Percentiles rank a stretch among this genome's conserved stretches.
Evolutionary conservation across 2,888 invertebrate genomes (phyloP).

Genomic region (Catonia carolina): DNA sequence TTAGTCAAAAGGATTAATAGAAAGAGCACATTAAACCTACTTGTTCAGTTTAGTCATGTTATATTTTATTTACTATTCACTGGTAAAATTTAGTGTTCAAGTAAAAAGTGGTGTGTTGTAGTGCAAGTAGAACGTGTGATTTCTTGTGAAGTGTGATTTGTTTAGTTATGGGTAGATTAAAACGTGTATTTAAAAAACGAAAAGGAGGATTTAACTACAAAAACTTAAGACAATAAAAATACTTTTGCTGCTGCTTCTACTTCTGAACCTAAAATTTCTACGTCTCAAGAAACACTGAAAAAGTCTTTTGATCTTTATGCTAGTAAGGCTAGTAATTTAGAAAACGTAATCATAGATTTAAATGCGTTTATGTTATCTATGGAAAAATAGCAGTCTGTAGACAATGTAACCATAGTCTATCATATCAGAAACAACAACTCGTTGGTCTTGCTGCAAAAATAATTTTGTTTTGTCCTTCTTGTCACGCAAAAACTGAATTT

Average conservation of each 20-base stretch:
- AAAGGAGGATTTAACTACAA: constrained; percentile 4
- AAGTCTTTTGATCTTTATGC: neutral
- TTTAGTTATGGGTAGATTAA: neutral
- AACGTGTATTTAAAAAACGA: constrained; percentile 2
- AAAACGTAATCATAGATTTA: neutral
- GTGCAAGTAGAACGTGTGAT: too few relatives aligned
- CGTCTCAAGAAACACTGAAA: neutral
- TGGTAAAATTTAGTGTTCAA: too few relatives aligned
- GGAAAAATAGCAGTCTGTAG: constrained; percentile 14
- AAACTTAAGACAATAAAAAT: neutral
- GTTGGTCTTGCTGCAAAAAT: constrained; percentile 14
- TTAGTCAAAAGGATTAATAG: too few relatives aligned
- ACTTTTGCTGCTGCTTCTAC: neutral
- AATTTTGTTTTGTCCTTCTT: constrained; percentile 2
- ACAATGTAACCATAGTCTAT: constrained; percentile 10
- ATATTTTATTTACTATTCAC: too few relatives aligned
- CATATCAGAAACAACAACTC: constrained; percentile 9
- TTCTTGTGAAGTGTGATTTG: too few relatives aligned
- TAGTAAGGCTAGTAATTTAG: neutral
- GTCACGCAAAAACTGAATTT: constrained; percentile 12
- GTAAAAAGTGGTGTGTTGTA: too few relatives aligned
- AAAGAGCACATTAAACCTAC: too few relatives aligned
- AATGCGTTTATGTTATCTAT: neutral
- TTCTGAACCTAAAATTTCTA: neutral
- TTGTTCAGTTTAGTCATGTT: too few relatives aligned